A percentile compares a stretch with the other conserved stretches of the same genome.
phyloP scores from a whole-genome alignment of 2,113 vertebrate genomes.

The Tringa solitaria region DNA sequence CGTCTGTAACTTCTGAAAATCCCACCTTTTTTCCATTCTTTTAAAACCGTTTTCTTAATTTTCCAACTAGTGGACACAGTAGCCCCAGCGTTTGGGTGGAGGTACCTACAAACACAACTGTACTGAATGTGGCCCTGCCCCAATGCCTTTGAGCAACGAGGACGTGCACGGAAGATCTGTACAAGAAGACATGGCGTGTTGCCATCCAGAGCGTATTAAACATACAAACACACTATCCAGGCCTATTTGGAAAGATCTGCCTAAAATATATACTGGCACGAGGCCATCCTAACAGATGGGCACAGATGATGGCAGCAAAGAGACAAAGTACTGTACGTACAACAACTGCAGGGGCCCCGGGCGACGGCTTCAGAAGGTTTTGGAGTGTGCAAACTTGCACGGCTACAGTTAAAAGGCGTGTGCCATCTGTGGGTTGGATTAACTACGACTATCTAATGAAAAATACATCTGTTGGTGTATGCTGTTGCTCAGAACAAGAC shows the following conservation, averaged over 20 bases:
- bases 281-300: conserved; percentile 62
- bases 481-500: not conserved
- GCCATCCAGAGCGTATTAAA: not conserved
- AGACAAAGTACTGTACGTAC: not conserved
- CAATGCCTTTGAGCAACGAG: not conserved
- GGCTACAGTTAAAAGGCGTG: not conserved
- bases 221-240: not conserved
- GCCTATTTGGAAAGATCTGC: conserved; percentile 3
- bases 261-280: not conserved
- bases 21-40: not conserved
- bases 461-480: not conserved
- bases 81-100: not conserved
- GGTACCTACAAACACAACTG: not conserved
- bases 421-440: conserved; percentile 52
- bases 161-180: not conserved
- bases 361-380: not conserved
- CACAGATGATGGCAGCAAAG: conserved; percentile 29
- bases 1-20: not conserved
- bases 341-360: conserved; percentile 31
- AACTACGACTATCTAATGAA: not conserved
- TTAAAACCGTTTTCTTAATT: not conserved
- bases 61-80: not conserved
- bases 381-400: not conserved
- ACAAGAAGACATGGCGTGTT: not conserved
- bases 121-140: not conserved